These are phyloP conservation scores for Phenacoccus solenopsis DNA, from an alignment of 1,140 invertebrate species.

Conservation along the genomic window DNA sequence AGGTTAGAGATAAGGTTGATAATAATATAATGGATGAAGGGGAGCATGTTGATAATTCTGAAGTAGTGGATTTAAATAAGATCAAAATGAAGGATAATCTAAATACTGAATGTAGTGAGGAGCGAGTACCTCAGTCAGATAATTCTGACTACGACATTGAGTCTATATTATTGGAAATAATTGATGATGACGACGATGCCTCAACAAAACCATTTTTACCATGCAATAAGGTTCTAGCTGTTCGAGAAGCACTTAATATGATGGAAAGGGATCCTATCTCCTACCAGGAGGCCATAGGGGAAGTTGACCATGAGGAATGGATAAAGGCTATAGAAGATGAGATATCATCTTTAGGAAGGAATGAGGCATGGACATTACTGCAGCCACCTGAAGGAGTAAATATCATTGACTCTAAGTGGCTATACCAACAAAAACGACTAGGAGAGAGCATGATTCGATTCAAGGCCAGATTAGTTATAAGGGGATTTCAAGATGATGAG, in stretches of 20 bases:
- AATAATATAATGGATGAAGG: background rate
- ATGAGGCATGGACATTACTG: too few relatives aligned
- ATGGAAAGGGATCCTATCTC: background rate
- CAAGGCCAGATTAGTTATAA: background rate
- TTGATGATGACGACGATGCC: background rate
- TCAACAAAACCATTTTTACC: background rate
- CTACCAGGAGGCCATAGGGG: too few relatives aligned
- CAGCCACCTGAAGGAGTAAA: too few relatives aligned
- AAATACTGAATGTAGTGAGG: background rate
- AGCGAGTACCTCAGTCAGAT: background rate
- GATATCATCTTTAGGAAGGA: too few relatives aligned
- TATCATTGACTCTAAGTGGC: background rate
- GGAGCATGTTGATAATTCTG: too few relatives aligned
- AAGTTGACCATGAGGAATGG: too few relatives aligned
- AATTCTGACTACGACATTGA: background rate
- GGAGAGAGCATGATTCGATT: background rate
- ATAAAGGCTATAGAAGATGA: too few relatives aligned
- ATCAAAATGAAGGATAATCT: background rate
- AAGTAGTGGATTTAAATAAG: too few relatives aligned
- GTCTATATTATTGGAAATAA: background rate
- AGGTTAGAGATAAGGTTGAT: background rate
- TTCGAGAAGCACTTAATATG: background rate
- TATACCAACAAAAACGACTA: background rate
- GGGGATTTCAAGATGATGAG: background rate
- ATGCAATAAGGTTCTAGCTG: background rate